Percentiles rank a stretch among this genome's conserved stretches.
Conservation (phyloP, 2,888 invertebrate species). For the Diadegma fenestrale region DNA sequence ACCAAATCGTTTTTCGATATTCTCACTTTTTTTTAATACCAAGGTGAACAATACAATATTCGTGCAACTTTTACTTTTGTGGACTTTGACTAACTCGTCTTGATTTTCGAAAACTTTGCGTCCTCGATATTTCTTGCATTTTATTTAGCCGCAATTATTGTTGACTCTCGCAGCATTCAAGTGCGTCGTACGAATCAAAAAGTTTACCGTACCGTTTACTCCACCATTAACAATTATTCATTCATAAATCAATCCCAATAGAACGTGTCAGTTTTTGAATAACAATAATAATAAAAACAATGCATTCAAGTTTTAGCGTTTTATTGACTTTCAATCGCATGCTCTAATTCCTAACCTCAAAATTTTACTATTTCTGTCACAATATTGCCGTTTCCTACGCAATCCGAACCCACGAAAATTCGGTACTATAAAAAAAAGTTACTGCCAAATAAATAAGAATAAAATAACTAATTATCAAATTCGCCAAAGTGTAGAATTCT, state of each 20-base stretch:
- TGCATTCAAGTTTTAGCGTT: neutral
- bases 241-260: neutral
- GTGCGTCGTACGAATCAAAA: conserved; percentile 12
- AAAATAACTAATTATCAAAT: neutral
- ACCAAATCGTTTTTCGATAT: neutral
- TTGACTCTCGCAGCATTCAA: neutral
- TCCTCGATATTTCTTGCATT: neutral
- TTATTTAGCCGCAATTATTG: neutral
- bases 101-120: neutral
- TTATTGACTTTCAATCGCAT: neutral
- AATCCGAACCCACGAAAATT: neutral
- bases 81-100: neutral
- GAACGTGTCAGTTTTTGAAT: neutral
- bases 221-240: neutral
- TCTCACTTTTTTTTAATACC: neutral
- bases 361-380: neutral
- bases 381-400: neutral
- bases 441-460: neutral
- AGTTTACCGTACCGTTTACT: neutral
- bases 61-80: neutral
- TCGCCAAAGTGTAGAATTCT: neutral
- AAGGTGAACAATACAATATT: conserved; percentile 1
- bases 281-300: conserved; percentile 18
- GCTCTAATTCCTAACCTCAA: conserved; percentile 15
- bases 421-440: neutral